These are phyloP conservation scores for Drosophila equinoxialis DNA, from an alignment of 1,140 invertebrate genomes.

Conservation along the genomic window DNA sequence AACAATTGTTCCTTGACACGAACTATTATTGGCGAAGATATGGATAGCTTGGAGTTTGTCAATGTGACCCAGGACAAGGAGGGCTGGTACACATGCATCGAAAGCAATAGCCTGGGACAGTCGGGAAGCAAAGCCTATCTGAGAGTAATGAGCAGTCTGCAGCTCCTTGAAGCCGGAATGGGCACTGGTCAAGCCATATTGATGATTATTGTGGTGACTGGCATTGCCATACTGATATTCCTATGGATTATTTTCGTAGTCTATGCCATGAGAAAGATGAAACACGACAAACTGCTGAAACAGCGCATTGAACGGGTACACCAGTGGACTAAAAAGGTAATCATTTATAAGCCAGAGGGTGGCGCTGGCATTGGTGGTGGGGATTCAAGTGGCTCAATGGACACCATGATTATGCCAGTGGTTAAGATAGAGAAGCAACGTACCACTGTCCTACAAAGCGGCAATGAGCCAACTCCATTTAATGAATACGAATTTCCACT, in stretches of 20 bases:
- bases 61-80: slow-evolving; percentile 94
- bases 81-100: slow-evolving; percentile 97
- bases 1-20: slow-evolving; percentile 51
- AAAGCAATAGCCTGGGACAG: slow-evolving; percentile 91
- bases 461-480: slow-evolving; percentile 86
- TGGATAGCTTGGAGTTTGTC: slow-evolving; percentile 88
- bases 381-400: slow-evolving; percentile 83
- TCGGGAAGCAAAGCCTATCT: slow-evolving; percentile 92
- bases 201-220: slow-evolving; percentile 30
- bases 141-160: slow-evolving; percentile 87
- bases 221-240: slow-evolving; percentile 46
- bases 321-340: slow-evolving; percentile 94
- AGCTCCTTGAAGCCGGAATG: slow-evolving; percentile 37
- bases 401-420: slow-evolving; percentile 90
- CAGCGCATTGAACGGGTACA: slow-evolving; percentile 91
- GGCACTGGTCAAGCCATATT: slow-evolving; percentile 26
- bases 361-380: slow-evolving; percentile 64
- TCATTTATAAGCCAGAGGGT: slow-evolving; percentile 90
- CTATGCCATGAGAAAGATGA: slow-evolving; percentile 85
- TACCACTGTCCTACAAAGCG: slow-evolving; percentile 85
- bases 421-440: slow-evolving; percentile 94
- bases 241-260: slow-evolving; percentile 76
- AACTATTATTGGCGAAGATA: slow-evolving; percentile 41
- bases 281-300: slow-evolving; percentile 87
- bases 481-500: slow-evolving; percentile 97